Conservation (phyloP, 2,888 invertebrate species). For the Chalcis sispes region DNA sequence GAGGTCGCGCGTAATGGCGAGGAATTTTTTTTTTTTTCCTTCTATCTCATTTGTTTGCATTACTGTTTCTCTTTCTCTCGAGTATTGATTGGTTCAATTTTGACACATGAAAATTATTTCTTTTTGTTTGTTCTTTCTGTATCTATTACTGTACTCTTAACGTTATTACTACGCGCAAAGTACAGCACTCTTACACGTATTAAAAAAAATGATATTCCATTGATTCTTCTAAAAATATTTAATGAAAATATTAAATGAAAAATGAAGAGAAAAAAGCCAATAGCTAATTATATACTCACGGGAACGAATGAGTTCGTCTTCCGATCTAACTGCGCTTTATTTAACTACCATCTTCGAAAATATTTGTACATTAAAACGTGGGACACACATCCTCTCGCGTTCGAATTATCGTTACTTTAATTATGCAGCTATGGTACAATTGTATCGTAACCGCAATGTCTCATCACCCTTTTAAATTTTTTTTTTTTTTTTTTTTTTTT, state of each 20-base stretch:
- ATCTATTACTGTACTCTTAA: neutral
- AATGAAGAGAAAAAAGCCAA: conserved; percentile 26
- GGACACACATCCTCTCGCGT: conserved; percentile 69
- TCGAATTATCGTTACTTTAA: conserved; percentile 68
- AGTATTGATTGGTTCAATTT: neutral
- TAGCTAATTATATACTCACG: conserved; percentile 63
- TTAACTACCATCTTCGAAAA: conserved; percentile 72
- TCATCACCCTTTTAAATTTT: conserved; percentile 65
- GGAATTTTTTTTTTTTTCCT: too few relatives aligned
- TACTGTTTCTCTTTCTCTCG: too few relatives aligned
- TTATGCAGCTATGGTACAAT: conserved; percentile 74
- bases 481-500: conserved; percentile 53
- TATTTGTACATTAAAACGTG: conserved; percentile 74
- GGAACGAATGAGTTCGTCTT: conserved; percentile 65
- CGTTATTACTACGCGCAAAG: neutral
- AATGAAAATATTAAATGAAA: neutral
- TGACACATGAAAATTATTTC: too few relatives aligned
- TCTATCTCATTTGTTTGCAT: too few relatives aligned
- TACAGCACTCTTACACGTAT: too few relatives aligned
- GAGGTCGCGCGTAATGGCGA: too few relatives aligned
- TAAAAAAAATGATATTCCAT: too few relatives aligned
- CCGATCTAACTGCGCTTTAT: conserved; percentile 70
- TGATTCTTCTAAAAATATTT: too few relatives aligned
- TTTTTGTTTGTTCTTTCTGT: neutral
- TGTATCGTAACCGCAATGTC: conserved; percentile 73